Evolutionary conservation across 2,797 vertebrate species (phyloP).

Genomic region (Peromyscus melanophrys): DNA sequence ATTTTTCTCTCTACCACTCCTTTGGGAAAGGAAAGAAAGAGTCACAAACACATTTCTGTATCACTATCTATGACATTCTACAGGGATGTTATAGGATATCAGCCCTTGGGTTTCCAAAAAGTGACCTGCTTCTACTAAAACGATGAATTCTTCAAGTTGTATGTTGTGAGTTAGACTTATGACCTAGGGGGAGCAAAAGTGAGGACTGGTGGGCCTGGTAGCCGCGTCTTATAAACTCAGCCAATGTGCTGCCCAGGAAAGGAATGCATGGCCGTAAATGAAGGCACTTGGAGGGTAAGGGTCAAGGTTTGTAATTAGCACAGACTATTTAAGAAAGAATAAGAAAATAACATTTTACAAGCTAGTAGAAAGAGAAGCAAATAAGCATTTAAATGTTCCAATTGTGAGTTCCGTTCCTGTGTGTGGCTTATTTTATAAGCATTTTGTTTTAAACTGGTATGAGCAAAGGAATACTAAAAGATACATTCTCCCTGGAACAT

Average conservation of each 20-base stretch:
- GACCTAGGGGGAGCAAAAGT: constrained; percentile 51
- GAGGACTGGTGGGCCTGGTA: constrained; percentile 83
- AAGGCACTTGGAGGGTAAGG: constrained; percentile 90
- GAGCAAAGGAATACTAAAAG: neutral
- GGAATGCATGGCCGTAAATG: constrained; percentile 90
- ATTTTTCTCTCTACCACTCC: neutral
- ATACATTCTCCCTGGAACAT: neutral
- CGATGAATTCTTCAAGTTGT: neutral
- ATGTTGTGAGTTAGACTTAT: neutral
- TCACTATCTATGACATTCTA: neutral
- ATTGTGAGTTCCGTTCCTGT: constrained; percentile 80
- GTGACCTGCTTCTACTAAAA: neutral
- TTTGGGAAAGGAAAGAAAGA: neutral
- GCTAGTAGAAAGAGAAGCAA: constrained; percentile 90
- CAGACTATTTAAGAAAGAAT: constrained; percentile 90
- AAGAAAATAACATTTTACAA: constrained; percentile 92
- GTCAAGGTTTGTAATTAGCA: constrained; percentile 89
- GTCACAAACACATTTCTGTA: neutral
- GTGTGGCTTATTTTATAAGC: constrained; percentile 82
- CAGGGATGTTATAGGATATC: neutral
- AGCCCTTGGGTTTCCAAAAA: neutral
- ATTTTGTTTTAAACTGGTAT: constrained; percentile 55
- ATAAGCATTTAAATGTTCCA: constrained; percentile 85
- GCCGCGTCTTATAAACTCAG: constrained; percentile 88
- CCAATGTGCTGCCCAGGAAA: constrained; percentile 88